Conservation (phyloP, 1,140 invertebrate species). For the Drosophila truncata region DNA sequence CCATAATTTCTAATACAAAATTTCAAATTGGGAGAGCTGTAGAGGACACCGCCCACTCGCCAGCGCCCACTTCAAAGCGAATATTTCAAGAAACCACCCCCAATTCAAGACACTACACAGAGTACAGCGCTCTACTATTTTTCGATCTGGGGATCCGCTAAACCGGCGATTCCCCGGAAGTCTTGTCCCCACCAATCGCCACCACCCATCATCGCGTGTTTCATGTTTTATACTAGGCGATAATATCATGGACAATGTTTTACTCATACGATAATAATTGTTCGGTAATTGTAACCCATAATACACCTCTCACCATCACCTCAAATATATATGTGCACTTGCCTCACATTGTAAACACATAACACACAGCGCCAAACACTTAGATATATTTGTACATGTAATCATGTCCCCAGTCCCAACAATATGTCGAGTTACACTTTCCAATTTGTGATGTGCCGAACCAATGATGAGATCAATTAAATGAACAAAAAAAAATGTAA, state of each 20-base stretch:
- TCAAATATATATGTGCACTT: slow-evolving; percentile 10
- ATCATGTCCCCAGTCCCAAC: slow-evolving; percentile 51
- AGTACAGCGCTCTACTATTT: slow-evolving; percentile 29
- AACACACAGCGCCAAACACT: slow-evolving; percentile 16
- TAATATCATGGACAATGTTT: slow-evolving; percentile 80
- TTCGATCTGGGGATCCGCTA: not conserved
- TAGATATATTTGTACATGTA: slow-evolving; percentile 49
- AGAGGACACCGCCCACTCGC: not conserved
- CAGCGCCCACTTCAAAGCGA: not conserved
- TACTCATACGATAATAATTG: slow-evolving; percentile 41
- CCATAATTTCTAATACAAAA: slow-evolving; percentile 16
- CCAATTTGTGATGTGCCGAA: slow-evolving; percentile 68
- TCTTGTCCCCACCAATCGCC: slow-evolving; percentile 15
- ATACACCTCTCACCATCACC: slow-evolving; percentile 7
- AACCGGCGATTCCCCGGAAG: not conserved
- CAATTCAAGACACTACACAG: not conserved
- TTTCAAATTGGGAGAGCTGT: slow-evolving; percentile 7
- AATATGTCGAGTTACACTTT: slow-evolving; percentile 69
- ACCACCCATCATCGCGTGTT: slow-evolving; percentile 6
- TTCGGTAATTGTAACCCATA: slow-evolving; percentile 33
- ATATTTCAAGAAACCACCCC: not conserved
- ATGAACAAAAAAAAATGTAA: slow-evolving; percentile 43
- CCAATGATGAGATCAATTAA: slow-evolving; percentile 59
- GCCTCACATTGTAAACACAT: slow-evolving; percentile 17
- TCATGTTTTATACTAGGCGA: slow-evolving; percentile 54